Conservation (phyloP, 2,797 vertebrate species). For the Crocidura indochinensis region DNA sequence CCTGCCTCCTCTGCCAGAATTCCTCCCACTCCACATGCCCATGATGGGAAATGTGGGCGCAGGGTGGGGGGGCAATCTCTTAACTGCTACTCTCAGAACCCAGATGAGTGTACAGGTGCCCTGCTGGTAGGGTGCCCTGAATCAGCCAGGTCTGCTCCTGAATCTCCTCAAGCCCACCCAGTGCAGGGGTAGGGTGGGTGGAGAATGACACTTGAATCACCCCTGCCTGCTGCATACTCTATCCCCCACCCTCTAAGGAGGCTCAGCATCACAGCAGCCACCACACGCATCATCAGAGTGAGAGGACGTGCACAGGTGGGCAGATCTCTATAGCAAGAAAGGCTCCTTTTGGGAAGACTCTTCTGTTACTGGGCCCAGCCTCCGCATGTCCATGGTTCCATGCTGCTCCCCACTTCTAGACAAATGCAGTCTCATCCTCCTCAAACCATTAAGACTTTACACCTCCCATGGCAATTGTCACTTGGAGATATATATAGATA, state of each 20-base stretch:
- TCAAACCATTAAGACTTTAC: conserved; percentile 43
- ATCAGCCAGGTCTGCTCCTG: neutral
- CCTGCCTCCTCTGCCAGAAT: neutral
- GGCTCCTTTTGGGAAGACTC: neutral
- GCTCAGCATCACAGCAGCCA: conserved; percentile 49
- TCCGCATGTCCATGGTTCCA: neutral
- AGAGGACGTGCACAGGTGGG: neutral
- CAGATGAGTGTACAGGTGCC: conserved; percentile 4
- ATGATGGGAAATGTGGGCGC: conserved; percentile 46
- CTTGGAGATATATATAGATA: neutral
- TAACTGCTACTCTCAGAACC: neutral
- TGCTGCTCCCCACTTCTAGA: conserved; percentile 5
- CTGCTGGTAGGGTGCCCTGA: neutral
- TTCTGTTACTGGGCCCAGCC: neutral
- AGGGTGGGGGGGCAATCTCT: neutral
- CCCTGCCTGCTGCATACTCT: conserved; percentile 84
- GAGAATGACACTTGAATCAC: neutral
- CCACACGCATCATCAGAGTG: conserved; percentile 63
- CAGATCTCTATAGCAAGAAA: no score
- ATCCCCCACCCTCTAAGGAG: conserved; percentile 92
- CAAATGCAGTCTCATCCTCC: conserved; percentile 47
- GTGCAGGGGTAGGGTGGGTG: neutral
- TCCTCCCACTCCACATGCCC: neutral
- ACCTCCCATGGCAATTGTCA: conserved; percentile 47
- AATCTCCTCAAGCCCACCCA: conserved; percentile 14